Conservation (phyloP, 2,797 vertebrate species). For the Hyperoplus lanceolatus region DNA sequence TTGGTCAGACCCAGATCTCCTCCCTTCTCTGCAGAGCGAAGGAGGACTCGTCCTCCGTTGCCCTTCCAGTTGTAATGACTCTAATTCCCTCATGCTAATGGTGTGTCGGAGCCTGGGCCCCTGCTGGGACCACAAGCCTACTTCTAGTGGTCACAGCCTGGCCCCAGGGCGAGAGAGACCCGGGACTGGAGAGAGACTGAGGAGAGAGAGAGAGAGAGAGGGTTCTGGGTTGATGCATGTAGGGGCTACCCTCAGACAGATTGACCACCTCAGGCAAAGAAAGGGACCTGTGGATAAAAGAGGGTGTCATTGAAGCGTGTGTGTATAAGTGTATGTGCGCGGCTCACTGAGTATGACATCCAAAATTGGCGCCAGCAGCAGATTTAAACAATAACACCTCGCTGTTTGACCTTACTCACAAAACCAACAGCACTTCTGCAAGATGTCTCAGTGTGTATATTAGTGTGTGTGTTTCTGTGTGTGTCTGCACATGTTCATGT, state of each 20-base stretch:
- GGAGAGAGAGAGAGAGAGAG: conserved; percentile 26
- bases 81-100: conserved; percentile 92
- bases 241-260: conserved; percentile 72
- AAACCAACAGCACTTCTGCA: conserved; percentile 47
- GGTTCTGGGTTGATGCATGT: conserved; percentile 69
- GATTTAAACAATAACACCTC: conserved; percentile 75
- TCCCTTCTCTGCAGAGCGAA: conserved; percentile 58
- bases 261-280: conserved; percentile 76
- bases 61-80: conserved; percentile 87
- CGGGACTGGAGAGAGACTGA: conserved; percentile 56
- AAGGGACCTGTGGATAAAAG: conserved; percentile 79
- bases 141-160: conserved; percentile 86
- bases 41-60: conserved; percentile 85
- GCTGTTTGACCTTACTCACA: conserved; percentile 69
- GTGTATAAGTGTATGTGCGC: conserved; percentile 30
- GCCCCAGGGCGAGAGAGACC: conserved; percentile 75
- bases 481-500: conserved; percentile 14
- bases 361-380: conserved; percentile 76
- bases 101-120: conserved; percentile 88
- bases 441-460: background rate
- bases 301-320: conserved; percentile 67
- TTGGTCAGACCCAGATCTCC: conserved; percentile 39
- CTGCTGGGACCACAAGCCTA: conserved; percentile 85
- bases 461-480: background rate
- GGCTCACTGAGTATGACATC: conserved; percentile 60